Evolutionary conservation across 2,797 vertebrate genomes (phyloP), one percentile per base, ranked within the genome.

Genomic region (Morelia viridis): DNA sequence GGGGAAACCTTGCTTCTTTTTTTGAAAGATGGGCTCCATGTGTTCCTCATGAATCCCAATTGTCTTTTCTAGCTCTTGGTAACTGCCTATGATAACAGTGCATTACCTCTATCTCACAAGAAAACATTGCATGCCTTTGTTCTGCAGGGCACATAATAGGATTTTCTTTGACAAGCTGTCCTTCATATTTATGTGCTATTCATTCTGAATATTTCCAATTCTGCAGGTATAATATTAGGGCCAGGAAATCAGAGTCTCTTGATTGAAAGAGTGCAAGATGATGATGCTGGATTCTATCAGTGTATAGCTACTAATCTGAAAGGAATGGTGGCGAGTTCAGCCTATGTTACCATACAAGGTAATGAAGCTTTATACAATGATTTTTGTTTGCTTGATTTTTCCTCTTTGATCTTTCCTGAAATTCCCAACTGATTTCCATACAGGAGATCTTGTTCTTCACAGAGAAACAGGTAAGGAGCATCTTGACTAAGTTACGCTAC

Each of bases 261-360:
- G 96, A 99, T 99, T 94, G 98, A 98, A 96, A 98, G 99, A 95
- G 97, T 99, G 91, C 98, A 98, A 87, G 97, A 96, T 93, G 98
- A 99, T 93, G 99, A 99, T 91, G 98, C 98, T 97, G 99, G 99
- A 53, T 95, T 98, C 92, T 99, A 99, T 94, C 98, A 97, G 11
- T 99, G 99, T 94, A 97, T 97, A 96, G 99, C 98, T 90, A 98
- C 97, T 96, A 99, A 99, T 96, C 95, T 98, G 93, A 98, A 97
- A 96, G 99, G 99, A 4, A 98, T 98, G 0, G 98, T 96, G 85
- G 98, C 98, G 92, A 99, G 98, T 76, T 98, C 98, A 0, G 98
- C 98, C 0, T 98, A 98, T 92, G 97, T 99, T 97, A 98, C 97
- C 0, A 98, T 99, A 93, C 98, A 98, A 96, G 97, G 99, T 99